Evolutionary conservation across 1,140 invertebrate genomes (phyloP), one percentile per base, ranked within the genome.

Genomic region (Delia radicum): DNA sequence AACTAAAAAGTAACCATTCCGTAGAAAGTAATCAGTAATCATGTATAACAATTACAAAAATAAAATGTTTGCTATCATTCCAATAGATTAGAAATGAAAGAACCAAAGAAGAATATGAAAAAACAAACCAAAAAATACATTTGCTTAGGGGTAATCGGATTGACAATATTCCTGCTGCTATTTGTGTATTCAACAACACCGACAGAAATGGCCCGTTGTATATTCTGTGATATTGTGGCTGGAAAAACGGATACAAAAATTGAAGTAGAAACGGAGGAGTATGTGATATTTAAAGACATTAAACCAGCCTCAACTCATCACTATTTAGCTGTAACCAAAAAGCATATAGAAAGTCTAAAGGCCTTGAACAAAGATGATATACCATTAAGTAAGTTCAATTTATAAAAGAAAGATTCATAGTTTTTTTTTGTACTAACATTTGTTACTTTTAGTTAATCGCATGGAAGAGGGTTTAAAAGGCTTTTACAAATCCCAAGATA

Each of bases 241-340:
- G 90, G 91, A 61, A 85, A 88, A 75, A 77, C 84, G 28, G 82
- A 89, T 1, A 89, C 89, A 0, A 33, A 33, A 75, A 89, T 91
- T 78, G 84, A 88, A 75, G 88, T 87, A 79, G 89, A 96, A 90
- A 93, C 95, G 82, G 92, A 95, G 2, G 89, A 93, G 71, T 86
- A 94, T 61, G 89, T 93, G 15, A 92, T 94, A 31, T 95, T 97
- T 81, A 90, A 90, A 74, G 95, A 97, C 82, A 96, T 96, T 37
- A 91, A 91, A 82, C 95, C 96, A 18, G 94, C 92, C 0, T 90
- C 94, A 0, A 89, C 89, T 21, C 91, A 94, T 87, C 96, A 98
- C 87, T 93, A 93, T 82, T 89, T 97, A 46, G 91, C 94, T 48
- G 88, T 96, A 28, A 91, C 95, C 0, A 94, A 93, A 82, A 85